phyloP scores from a whole-genome alignment of 2,113 vertebrate genomes.

The Bucco capensis region DNA sequence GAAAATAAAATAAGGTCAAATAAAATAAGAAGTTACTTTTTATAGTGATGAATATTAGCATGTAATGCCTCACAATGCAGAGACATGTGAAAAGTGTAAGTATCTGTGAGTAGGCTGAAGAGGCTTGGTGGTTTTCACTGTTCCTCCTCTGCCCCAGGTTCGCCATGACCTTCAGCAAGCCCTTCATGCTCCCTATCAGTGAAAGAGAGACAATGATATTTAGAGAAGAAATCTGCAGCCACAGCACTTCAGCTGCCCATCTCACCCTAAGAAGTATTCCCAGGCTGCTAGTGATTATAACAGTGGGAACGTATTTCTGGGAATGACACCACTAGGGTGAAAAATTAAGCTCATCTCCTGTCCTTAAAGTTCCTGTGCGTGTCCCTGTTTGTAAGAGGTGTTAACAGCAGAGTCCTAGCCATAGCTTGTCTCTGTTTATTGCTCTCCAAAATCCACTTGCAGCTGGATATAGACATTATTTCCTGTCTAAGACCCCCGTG shows the following conservation, averaged over 20 bases:
- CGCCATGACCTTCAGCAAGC: not conserved
- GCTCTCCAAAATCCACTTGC: not conserved
- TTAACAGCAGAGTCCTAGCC: not conserved
- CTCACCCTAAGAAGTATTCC: not conserved
- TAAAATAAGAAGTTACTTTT: not conserved
- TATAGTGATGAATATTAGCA: not conserved
- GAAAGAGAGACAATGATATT: slow-evolving; percentile 19
- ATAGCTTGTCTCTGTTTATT: not conserved
- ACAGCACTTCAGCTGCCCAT: not conserved
- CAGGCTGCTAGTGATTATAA: not conserved
- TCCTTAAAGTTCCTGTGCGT: not conserved
- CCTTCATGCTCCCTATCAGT: not conserved
- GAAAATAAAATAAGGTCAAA: not conserved
- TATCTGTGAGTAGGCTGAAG: not conserved
- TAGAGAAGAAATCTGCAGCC: slow-evolving; percentile 13
- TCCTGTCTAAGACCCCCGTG: not conserved
- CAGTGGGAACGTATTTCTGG: not conserved
- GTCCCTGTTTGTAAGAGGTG: not conserved
- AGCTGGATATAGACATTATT: not conserved
- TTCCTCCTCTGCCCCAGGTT: not conserved
- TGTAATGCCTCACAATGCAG: not conserved
- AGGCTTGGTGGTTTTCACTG: fast-evolving
- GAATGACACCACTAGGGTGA: not conserved
- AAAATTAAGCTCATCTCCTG: not conserved
- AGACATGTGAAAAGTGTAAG: not conserved